phyloP scores from a whole-genome alignment of 1,140 invertebrate genomes.

The Pseudomyrmex dendroicus region DNA sequence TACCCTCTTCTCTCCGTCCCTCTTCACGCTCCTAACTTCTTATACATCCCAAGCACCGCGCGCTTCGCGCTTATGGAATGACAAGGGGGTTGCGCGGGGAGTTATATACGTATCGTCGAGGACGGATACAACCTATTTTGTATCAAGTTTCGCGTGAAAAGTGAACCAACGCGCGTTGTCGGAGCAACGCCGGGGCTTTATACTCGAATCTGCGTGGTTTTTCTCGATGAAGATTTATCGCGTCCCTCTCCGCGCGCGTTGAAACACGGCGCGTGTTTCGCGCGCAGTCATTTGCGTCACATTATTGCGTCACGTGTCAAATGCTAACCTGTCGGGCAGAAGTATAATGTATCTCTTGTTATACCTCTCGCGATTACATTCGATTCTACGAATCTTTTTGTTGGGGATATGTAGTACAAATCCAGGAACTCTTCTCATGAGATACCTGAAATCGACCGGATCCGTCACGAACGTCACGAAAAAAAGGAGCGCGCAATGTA shows the following conservation, averaged over 20 bases:
- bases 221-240: slow-evolving; percentile 56
- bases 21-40: slow-evolving; percentile 62
- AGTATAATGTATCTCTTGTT: slow-evolving; percentile 10
- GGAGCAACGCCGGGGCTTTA: slow-evolving; percentile 17
- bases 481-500: background rate
- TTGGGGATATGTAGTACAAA: background rate
- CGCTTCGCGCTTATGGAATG: slow-evolving; percentile 23
- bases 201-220: slow-evolving; percentile 41
- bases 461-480: slow-evolving; percentile 16
- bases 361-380: background rate
- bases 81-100: slow-evolving; percentile 55
- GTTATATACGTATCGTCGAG: slow-evolving; percentile 61
- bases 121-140: slow-evolving; percentile 62
- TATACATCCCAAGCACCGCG: slow-evolving; percentile 59
- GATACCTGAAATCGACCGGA: slow-evolving; percentile 21
- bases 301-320: background rate
- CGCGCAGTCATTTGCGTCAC: slow-evolving; percentile 15
- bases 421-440: background rate
- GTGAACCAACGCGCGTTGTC: slow-evolving; percentile 17
- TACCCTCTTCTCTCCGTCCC: slow-evolving; percentile 6
- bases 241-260: background rate
- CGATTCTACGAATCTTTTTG: too few species aligned
- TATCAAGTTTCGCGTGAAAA: slow-evolving; percentile 48
- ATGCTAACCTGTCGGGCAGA: slow-evolving; percentile 5
- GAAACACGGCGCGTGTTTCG: slow-evolving; percentile 13